Evolutionary conservation across 2,888 invertebrate species (phyloP).

Genomic region (Hemithea aestivaria): DNA sequence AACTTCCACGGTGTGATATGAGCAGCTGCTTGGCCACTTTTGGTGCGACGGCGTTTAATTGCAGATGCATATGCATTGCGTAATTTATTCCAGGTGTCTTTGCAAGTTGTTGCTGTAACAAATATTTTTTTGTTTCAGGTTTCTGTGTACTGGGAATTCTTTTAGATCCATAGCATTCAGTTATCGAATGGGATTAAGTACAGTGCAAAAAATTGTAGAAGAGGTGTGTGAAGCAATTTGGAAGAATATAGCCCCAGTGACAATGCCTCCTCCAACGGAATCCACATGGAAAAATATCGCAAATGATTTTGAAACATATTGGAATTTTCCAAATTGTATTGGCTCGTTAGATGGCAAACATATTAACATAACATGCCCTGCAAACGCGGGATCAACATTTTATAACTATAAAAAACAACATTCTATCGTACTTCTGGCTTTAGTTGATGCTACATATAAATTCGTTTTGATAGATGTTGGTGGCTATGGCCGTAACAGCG

Average conservation of each 20-base stretch:
- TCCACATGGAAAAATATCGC: constrained; percentile 9
- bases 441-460: constrained; percentile 26
- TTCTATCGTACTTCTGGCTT: constrained; percentile 26
- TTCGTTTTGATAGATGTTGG: constrained; percentile 26
- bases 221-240: constrained; percentile 35
- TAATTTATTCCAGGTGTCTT: constrained; percentile 24
- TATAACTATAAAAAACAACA: constrained; percentile 26
- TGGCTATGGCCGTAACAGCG: constrained; percentile 28
- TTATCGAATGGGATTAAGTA: constrained; percentile 31
- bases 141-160: constrained; percentile 29
- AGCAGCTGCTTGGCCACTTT: constrained; percentile 21
- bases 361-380: constrained; percentile 14
- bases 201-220: constrained; percentile 30
- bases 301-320: constrained; percentile 7
- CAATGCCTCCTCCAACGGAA: constrained; percentile 10
- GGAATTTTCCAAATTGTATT: constrained; percentile 6
- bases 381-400: constrained; percentile 23
- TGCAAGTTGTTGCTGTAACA: constrained; percentile 25
- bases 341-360: constrained; percentile 5
- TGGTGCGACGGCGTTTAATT: constrained; percentile 22
- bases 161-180: constrained; percentile 30
- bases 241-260: constrained; percentile 20
- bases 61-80: constrained; percentile 24
- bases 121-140: constrained; percentile 22
- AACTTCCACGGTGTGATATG: constrained; percentile 24